phyloP scores from a whole-genome alignment of 2,888 invertebrate genomes.

The Drosophila melanosoma region DNA sequence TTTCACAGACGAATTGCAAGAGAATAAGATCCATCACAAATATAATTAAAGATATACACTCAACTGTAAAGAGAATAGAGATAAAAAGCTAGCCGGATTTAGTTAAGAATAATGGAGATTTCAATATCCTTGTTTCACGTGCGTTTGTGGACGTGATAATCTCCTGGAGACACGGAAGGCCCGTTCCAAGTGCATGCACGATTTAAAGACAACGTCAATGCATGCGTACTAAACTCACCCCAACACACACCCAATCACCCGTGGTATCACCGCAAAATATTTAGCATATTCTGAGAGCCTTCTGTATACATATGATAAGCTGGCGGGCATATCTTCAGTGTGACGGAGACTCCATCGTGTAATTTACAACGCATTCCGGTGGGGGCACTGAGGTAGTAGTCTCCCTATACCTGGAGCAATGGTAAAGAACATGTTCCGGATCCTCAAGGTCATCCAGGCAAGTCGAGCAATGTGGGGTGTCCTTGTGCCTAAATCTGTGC shows the following conservation, averaged over 20 bases:
- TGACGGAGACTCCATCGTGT: background rate
- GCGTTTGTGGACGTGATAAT: too few relatives aligned
- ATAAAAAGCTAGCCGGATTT: slow-evolving; percentile 25
- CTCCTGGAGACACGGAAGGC: background rate
- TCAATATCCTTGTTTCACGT: slow-evolving; percentile 21
- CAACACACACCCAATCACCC: background rate
- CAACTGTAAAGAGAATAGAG: slow-evolving; percentile 28
- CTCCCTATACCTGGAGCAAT: background rate
- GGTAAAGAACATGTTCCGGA: background rate
- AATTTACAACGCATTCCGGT: background rate
- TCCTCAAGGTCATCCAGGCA: background rate
- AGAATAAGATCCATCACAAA: background rate
- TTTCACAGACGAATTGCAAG: background rate
- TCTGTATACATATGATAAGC: background rate
- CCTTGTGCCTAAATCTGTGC: background rate
- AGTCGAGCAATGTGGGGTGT: background rate
- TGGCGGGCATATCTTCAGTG: background rate
- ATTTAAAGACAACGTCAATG: background rate
- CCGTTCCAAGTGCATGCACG: background rate
- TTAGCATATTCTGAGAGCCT: background rate
- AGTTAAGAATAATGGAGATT: slow-evolving; percentile 22
- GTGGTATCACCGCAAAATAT: background rate
- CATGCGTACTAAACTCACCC: background rate
- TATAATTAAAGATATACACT: background rate
- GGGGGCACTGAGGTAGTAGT: background rate